phyloP scores from a whole-genome alignment of 2,797 vertebrate genomes.

The Pempheris klunzingeri region DNA sequence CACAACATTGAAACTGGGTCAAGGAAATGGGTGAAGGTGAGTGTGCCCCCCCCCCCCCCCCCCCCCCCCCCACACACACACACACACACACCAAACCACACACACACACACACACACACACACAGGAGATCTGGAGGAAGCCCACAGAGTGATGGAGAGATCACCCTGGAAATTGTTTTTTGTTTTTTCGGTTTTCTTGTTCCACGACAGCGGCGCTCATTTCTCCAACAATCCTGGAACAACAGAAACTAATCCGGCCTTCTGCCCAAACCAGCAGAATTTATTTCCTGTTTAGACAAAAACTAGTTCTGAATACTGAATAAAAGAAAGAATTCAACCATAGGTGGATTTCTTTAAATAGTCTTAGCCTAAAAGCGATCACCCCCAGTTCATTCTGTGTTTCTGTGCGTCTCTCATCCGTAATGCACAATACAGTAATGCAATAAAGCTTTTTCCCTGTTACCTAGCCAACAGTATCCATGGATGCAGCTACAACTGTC shows the following conservation, averaged over 20 bases:
- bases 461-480: constrained; percentile 55
- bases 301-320: not conserved
- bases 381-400: not conserved
- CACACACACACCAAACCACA: constrained; percentile 23
- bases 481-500: constrained; percentile 42
- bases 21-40: constrained; percentile 78
- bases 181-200: not conserved
- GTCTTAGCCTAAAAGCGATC: not conserved
- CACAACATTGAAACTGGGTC: constrained; percentile 74
- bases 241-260: not conserved
- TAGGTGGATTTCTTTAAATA: not conserved
- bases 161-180: constrained; percentile 13
- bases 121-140: constrained; percentile 19
- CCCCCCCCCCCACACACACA: constrained; percentile 26
- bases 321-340: not conserved
- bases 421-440: not conserved
- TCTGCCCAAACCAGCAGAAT: not conserved
- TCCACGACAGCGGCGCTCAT: not conserved
- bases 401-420: constrained; percentile 15
- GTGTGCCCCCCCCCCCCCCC: constrained; percentile 28
- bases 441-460: constrained; percentile 31
- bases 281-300: not conserved
- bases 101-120: constrained; percentile 4
- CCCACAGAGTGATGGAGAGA: constrained; percentile 18
- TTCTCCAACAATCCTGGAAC: not conserved